phyloP scores from a whole-genome alignment of 2,888 invertebrate genomes.

The Scrobipalpa costella region DNA sequence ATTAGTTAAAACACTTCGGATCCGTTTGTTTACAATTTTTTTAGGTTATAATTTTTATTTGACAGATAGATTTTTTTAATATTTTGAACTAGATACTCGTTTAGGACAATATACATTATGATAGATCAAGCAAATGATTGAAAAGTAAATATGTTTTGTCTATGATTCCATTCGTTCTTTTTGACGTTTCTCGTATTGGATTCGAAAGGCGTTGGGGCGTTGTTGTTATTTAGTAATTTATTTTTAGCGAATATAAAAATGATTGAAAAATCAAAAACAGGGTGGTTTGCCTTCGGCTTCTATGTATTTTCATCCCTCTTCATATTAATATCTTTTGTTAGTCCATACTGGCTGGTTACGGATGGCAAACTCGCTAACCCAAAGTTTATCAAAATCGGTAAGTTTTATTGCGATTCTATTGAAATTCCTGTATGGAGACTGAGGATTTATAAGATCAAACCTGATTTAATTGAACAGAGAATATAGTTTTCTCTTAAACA shows the following conservation, averaged over 20 bases:
- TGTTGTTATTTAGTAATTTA: conserved; percentile 16
- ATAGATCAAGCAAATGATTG: too few relatives aligned
- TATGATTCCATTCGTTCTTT: conserved; percentile 3
- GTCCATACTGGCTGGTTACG: conserved; percentile 93
- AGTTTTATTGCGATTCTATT: conserved; percentile 44
- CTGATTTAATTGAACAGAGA: neutral
- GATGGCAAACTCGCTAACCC: conserved; percentile 89
- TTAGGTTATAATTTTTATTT: neutral
- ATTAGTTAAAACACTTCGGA: neutral
- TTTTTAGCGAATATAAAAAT: conserved; percentile 53
- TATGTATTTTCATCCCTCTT: conserved; percentile 85
- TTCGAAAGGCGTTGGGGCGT: conserved; percentile 2
- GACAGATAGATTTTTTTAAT: neutral
- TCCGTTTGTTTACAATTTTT: conserved; percentile 8
- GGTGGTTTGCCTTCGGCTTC: conserved; percentile 83
- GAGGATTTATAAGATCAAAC: neutral
- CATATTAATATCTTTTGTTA: conserved; percentile 90
- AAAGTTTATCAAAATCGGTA: conserved; percentile 91
- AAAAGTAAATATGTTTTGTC: neutral
- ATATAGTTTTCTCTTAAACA: neutral
- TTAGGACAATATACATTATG: neutral
- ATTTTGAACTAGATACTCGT: neutral
- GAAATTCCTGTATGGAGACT: conserved; percentile 2
- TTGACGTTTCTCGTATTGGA: neutral
- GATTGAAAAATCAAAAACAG: conserved; percentile 84